Evolutionary conservation across 2,113 vertebrate genomes (phyloP).

Genomic region (Ptyas mucosa): DNA sequence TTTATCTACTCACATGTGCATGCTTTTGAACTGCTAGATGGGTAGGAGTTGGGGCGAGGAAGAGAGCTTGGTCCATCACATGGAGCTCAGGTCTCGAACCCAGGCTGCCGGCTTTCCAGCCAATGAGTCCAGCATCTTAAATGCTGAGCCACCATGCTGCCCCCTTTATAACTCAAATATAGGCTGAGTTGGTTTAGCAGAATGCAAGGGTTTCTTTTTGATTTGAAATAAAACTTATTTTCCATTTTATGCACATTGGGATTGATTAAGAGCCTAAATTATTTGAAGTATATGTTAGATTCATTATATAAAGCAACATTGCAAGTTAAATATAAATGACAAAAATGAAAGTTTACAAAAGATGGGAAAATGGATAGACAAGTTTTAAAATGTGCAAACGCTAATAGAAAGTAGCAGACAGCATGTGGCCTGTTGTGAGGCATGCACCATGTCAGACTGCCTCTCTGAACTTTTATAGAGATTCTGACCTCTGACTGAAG

Average conservation of each 20-base stretch:
- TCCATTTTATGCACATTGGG: not conserved
- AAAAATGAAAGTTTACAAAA: not conserved
- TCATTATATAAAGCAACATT: not conserved
- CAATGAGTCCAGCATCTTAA: not conserved
- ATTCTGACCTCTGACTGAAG: conserved; percentile 45
- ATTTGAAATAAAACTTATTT: not conserved
- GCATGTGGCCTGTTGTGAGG: not conserved
- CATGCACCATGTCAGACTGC: not conserved
- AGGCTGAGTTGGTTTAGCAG: not conserved
- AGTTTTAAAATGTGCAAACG: not conserved
- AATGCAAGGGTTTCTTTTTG: not conserved
- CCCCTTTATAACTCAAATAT: not conserved
- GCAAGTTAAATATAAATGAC: not conserved
- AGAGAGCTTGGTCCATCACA: not conserved
- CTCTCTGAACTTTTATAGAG: conserved; percentile 28
- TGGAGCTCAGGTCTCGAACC: not conserved
- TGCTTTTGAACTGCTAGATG: not conserved
- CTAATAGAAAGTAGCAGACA: not conserved
- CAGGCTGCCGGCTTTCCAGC: not conserved
- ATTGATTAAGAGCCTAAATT: not conserved
- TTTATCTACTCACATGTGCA: not conserved
- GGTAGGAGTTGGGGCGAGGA: not conserved
- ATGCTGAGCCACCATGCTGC: not conserved
- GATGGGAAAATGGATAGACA: not conserved
- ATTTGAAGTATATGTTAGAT: not conserved